phyloP scores from a whole-genome alignment of 2,113 vertebrate species.

The Menidia beryllina region DNA sequence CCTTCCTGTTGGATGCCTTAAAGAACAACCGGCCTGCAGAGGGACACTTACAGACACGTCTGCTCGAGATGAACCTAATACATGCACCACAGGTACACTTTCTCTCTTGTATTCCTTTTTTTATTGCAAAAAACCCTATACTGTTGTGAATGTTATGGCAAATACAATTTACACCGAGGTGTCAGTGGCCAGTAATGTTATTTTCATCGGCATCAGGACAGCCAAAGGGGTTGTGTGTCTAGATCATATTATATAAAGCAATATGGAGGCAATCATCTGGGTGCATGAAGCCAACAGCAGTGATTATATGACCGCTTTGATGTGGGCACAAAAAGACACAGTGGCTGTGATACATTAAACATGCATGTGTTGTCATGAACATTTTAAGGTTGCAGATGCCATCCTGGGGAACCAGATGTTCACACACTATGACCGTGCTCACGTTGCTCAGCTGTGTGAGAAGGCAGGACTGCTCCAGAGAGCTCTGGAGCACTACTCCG shows the following conservation, averaged over 20 bases:
- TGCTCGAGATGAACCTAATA: conserved; percentile 95
- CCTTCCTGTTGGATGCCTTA: conserved; percentile 90
- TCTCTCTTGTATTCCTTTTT: neutral
- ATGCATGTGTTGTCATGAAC: conserved; percentile 3
- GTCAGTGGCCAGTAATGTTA: neutral
- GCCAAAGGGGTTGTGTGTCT: neutral
- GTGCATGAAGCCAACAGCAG: neutral
- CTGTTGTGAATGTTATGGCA: too few relatives aligned
- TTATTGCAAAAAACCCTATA: neutral
- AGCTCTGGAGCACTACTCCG: conserved; percentile 91
- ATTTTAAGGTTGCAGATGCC: conserved; percentile 90
- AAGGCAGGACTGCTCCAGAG: conserved; percentile 92
- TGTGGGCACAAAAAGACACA: neutral
- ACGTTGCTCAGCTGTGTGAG: conserved; percentile 93
- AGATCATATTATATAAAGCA: neutral
- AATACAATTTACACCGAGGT: neutral
- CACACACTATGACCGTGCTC: conserved; percentile 90
- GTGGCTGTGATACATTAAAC: neutral
- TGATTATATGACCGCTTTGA: neutral
- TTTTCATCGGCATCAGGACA: conserved; percentile 2
- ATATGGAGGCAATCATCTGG: neutral
- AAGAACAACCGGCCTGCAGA: conserved; percentile 91
- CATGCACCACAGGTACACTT: conserved; percentile 90
- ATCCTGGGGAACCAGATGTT: conserved; percentile 97
- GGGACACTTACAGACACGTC: conserved; percentile 91